Conservation (phyloP, 2,888 invertebrate genomes). For the Agelastica alni region DNA sequence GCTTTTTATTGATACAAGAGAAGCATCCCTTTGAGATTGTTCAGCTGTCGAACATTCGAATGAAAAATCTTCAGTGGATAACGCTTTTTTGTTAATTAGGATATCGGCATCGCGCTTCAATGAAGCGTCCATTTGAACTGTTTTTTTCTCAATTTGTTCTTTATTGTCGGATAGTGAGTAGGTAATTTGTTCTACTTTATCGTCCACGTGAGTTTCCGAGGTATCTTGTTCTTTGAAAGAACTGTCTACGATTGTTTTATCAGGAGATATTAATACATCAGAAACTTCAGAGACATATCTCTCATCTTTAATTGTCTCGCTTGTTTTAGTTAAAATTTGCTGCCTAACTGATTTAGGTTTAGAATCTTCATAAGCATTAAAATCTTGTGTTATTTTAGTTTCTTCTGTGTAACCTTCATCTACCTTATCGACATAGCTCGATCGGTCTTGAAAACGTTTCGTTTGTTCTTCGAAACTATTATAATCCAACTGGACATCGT, state of each 20-base stretch:
- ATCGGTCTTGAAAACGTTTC: constrained; percentile 42
- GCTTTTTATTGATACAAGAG: constrained; percentile 29
- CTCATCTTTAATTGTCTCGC: constrained; percentile 45
- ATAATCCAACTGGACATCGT: constrained; percentile 53
- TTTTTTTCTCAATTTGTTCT: constrained; percentile 18
- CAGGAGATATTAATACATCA: constrained; percentile 47
- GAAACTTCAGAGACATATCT: constrained; percentile 42
- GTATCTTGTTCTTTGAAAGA: constrained; percentile 37
- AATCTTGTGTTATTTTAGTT: constrained; percentile 40
- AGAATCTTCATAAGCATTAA: constrained; percentile 40
- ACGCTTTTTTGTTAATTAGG: constrained; percentile 20
- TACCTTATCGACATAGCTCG: constrained; percentile 43
- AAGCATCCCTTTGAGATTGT: constrained; percentile 18
- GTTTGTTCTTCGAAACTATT: constrained; percentile 40
- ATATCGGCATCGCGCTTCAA: constrained; percentile 21
- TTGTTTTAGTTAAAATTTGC: constrained; percentile 42
- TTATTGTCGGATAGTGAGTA: constrained; percentile 19
- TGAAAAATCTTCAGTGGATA: constrained; percentile 21
- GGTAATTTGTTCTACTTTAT: constrained; percentile 29
- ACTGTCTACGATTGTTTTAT: constrained; percentile 46
- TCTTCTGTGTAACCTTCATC: constrained; percentile 46
- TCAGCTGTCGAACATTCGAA: constrained; percentile 17
- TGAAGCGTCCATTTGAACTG: constrained; percentile 22
- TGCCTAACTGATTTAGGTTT: constrained; percentile 45
- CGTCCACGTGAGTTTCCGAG: constrained; percentile 39